A percentile compares a stretch with the other conserved stretches of the same genome.
These are phyloP conservation scores for Neostethus bicornis DNA, from an alignment of 2,797 vertebrate species.

Conservation along the genomic window DNA sequence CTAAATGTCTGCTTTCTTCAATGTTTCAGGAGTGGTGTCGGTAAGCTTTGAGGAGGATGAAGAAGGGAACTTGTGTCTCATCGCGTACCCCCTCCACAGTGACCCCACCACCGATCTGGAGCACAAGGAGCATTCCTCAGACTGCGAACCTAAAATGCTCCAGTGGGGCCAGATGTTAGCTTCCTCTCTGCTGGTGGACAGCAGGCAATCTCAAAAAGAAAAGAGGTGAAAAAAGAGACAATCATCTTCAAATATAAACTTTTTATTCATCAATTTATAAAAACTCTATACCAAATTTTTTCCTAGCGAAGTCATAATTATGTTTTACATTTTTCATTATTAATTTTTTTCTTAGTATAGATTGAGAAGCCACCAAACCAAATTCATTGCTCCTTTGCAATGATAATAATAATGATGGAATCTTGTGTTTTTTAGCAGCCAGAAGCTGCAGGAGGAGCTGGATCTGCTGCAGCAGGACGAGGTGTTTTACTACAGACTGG, in stretches of 20 bases:
- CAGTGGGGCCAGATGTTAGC: constrained; percentile 87
- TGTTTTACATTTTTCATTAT: no score
- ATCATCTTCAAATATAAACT: not conserved
- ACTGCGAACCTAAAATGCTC: constrained; percentile 86
- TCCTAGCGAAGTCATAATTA: no score
- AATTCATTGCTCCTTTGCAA: no score
- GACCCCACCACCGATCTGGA: constrained; percentile 86
- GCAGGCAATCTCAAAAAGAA: constrained; percentile 85
- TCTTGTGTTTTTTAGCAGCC: constrained; percentile 67
- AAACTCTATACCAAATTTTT: no score
- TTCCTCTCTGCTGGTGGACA: constrained; percentile 78
- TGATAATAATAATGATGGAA: no score
- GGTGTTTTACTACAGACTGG: constrained; percentile 89
- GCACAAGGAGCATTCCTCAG: constrained; percentile 84
- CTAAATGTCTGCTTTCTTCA: no score
- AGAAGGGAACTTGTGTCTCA: constrained; percentile 91
- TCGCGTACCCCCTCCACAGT: constrained; percentile 92
- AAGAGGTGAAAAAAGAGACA: constrained; percentile 82
- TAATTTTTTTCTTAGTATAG: no score
- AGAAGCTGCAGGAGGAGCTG: constrained; percentile 88
- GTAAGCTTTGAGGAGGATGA: constrained; percentile 96
- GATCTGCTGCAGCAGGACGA: constrained; percentile 92
- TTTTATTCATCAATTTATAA: not conserved
- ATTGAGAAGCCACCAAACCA: no score
- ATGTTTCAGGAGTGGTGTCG: constrained; percentile 88